Evolutionary conservation across 2,888 invertebrate species (phyloP), one percentile per base, ranked within the genome.

Genomic region (Nomada hirtipes): DNA sequence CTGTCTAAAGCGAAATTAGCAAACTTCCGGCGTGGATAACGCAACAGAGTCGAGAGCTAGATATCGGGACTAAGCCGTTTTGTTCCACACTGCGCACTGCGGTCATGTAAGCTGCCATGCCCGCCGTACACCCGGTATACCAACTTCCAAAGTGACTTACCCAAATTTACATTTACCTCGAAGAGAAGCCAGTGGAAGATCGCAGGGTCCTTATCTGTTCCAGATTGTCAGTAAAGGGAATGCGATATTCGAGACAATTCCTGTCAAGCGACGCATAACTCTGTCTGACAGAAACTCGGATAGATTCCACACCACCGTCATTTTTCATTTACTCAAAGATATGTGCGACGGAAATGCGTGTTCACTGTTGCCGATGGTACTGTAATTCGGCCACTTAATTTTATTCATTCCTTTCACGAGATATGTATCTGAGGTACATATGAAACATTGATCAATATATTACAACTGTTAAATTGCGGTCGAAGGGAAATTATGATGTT

Each of bases 121-220:
- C 61, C 59, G 55, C 57, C 67, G 68, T 74, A 75, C 82, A 81
- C 75, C 70, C 72, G 63, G 81, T 83, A 86, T 84, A 81, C 84
- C 80, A 90, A 89, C 86, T 90, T 86, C 79, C 82, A 89, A 89
- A 90, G 85, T 88, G 88, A 86, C 89, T 90, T 86, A 86, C 36
- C 78, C 69, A 77, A 90, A 90, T 90, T 90, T 90, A 87, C 89
- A 88, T 88, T 87, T 79, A 70, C 78, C 79, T 65, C 52, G 70
- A 29, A 47, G 78, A 52, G 75, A 65, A 76, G 15, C 78, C 44
- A 50, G 7, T 63, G 57, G 64, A 83, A 81, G 76, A 86, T 86
- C 76, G 50, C 53, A 20, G 60, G 23, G 60, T 68, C 73, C 76
- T 86, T 86, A 79, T 86, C 81, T 65, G 71, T 63, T 50, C 68